phyloP scores from a whole-genome alignment of 2,113 vertebrate species.

The human (Homo sapiens) region DNA sequence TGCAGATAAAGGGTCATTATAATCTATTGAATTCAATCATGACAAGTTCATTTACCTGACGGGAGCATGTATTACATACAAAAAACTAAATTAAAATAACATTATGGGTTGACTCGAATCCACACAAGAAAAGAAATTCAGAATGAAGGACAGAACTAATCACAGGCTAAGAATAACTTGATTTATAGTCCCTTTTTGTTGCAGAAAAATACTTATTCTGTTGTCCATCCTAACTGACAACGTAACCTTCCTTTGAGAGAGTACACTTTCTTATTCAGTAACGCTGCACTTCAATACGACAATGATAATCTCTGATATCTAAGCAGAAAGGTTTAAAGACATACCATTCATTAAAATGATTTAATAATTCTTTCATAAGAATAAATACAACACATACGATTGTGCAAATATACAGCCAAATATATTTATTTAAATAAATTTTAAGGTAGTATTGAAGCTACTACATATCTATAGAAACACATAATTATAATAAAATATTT shows the following conservation, averaged over 20 bases:
- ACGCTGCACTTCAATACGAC: background rate
- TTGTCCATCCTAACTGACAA: background rate
- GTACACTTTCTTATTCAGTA: background rate
- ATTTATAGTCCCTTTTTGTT: background rate
- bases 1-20: background rate
- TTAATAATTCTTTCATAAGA: background rate
- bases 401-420: background rate
- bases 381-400: background rate
- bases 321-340: background rate
- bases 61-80: background rate
- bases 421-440: background rate
- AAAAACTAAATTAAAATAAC: background rate
- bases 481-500: background rate
- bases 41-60: conserved; percentile 18
- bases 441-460: background rate
- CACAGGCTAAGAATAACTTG: background rate
- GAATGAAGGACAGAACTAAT: conserved; percentile 3
- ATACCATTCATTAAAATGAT: background rate
- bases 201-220: background rate
- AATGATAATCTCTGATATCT: background rate
- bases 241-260: background rate
- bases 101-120: conserved; percentile 35
- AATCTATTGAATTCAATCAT: background rate
- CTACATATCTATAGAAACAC: background rate
- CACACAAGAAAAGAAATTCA: background rate